Evolutionary conservation across 37 sponge, comb jelly and placozoan species (phyloP).

Genomic region (Lycopodina hypogea): DNA sequence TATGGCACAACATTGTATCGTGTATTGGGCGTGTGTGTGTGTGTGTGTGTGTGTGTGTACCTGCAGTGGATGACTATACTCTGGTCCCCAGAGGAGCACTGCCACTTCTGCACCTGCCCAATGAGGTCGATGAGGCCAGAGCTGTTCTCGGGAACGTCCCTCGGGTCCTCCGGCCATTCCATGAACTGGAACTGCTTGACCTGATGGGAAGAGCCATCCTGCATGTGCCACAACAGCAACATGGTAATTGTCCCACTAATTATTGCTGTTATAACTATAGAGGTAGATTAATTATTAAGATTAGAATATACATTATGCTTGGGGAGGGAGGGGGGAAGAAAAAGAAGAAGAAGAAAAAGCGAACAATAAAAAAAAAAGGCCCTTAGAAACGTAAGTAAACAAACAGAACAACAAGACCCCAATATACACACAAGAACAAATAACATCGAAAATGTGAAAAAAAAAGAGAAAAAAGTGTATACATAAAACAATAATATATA

Average conservation of each 20-base stretch:
- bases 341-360: no score
- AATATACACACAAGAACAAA: no score
- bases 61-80: constrained; percentile 89
- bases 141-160: constrained; percentile 52
- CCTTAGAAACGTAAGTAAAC: no score
- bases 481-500: no score
- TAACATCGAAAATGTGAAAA: no score
- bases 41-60: constrained; percentile 45
- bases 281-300: neutral
- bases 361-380: no score
- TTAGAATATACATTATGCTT: neutral
- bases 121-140: constrained; percentile 79
- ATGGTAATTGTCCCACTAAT: no score
- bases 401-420: no score
- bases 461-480: no score
- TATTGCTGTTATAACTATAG: no score
- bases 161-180: constrained; percentile 76
- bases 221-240: neutral
- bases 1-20: no score
- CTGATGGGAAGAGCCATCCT: constrained; percentile 36
- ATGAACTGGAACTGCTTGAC: constrained; percentile 88
- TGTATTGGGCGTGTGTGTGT: no score
- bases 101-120: constrained; percentile 87
- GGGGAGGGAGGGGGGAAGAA: neutral
- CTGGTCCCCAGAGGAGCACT: constrained; percentile 61